Evolutionary conservation across 2,797 vertebrate genomes (phyloP), one percentile per base, ranked within the genome.

Genomic region (Enoplosus armatus): DNA sequence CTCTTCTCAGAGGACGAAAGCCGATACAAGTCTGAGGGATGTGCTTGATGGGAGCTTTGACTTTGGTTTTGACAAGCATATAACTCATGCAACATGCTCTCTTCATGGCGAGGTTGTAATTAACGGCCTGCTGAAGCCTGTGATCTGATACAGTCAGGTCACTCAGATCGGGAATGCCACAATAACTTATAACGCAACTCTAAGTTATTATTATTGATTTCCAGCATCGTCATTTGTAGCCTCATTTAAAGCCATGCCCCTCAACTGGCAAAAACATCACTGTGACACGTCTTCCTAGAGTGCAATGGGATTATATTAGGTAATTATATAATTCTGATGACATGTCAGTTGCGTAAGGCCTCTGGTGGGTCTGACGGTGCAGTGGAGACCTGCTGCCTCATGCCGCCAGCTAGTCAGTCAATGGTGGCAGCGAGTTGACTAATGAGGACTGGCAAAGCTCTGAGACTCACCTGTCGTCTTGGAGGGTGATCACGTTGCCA

Each of bases 261-360:
- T 22, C 18, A 27, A 35, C 24, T 60, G 60, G 27, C 26, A 26
- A 59, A 62, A 33, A 41, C 53, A 63, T 29, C 26, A 14, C 1
- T 14, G 29, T 16, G n/a, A 60, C 33, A 3, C 24, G 55, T 51
- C 56, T 50, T 77, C 37, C 51, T 35, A 14, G n/a, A 60, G 50
- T 77, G 47, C 66, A 72, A 54, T 54, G 29, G 35, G 64, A 85
- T 66, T 45, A 61, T 72, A 69, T 74, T 53, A 56, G 45, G 39
- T 69, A 86, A 92, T 91, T 87, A 87, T 67, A 77, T 84, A 84
- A 91, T 88, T 80, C 51, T 73, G 54, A 86, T 83, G 79, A 72
- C 76, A 74, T 35, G 33, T 56, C 62, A 29, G 45, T 87, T 90
- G 67, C 69, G n/a, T 87, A 85, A 86, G 70, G 69, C 22, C 29